phyloP scores from a whole-genome alignment of 2,113 vertebrate genomes.

The Ciconia maguari region DNA sequence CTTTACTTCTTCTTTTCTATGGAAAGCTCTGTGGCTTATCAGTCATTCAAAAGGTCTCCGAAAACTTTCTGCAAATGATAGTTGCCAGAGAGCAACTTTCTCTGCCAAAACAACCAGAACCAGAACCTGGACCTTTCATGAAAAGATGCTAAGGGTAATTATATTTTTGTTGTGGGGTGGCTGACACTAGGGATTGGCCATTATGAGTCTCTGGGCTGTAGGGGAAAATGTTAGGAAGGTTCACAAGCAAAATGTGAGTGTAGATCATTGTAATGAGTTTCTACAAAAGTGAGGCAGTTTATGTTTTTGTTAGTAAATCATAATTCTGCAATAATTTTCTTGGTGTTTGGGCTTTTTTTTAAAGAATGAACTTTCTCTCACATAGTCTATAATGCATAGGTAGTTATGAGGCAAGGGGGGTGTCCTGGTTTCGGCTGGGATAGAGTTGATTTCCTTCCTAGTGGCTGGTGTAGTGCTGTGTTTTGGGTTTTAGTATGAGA shows the following conservation, averaged over 20 bases:
- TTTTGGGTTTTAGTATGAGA: too few relatives aligned
- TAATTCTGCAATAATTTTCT: not conserved
- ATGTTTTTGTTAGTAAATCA: not conserved
- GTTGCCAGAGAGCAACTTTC: not conserved
- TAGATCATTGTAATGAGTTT: not conserved
- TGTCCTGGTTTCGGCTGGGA: too few relatives aligned
- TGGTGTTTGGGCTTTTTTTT: not conserved
- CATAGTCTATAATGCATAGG: not conserved
- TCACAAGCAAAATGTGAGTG: not conserved
- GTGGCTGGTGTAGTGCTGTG: too few relatives aligned
- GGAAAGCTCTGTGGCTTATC: not conserved
- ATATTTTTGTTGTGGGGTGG: not conserved
- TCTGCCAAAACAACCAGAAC: not conserved
- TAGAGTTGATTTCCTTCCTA: too few relatives aligned
- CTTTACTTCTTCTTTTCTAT: not conserved
- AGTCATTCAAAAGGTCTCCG: not conserved
- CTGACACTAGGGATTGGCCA: not conserved
- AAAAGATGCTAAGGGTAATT: not conserved
- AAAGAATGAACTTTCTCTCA: not conserved
- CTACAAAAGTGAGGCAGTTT: not conserved
- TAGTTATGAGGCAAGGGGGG: not conserved
- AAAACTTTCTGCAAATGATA: not conserved
- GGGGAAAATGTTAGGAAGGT: not conserved
- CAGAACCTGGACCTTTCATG: not conserved
- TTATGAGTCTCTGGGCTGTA: not conserved